Base-by-base conservation (phyloP, 2,113 vertebrate genomes). In the Stegastes partitus region DNA sequence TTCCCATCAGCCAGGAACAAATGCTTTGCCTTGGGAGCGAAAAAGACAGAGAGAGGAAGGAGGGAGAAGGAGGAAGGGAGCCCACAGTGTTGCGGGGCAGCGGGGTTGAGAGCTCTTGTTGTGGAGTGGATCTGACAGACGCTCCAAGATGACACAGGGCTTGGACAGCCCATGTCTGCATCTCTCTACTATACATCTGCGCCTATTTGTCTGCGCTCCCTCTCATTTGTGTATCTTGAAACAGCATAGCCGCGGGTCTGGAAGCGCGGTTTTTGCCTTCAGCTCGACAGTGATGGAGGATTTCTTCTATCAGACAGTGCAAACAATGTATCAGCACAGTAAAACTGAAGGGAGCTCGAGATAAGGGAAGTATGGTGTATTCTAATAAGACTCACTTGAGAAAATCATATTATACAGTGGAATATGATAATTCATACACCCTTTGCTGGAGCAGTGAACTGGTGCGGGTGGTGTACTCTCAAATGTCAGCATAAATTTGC, bases 401-500 rank as follows among this genome's bases (percentile, higher is more conserved):
- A 86, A 93, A 93, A 93, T 93, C 89, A 91, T 91, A 92, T 94
- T 95, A 93, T 94, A 93, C 93, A 92, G 93, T 77, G 71, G 84
- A 90, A 82, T 93, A 93, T 93, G 90, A 93, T 94, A 94, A 94
- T 94, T 92, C 91, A 87, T 82, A 90, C 91, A 90, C 86, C 91
- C 93, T 88, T 90, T 86, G 89, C 91, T 91, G 89, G 88, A 92
- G 91, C 88, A 79, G 87, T 88, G 90, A 92, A 92, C 89, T 85
- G 90, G 90, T 93, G 88, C 90, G 89, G 92, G 93, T 89, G 93
- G 89, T 87, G 89, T 87, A 85, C 89, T 94, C 91, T 92, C 89
- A 94, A 95, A 94, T 95, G 94, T 94, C 94, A 94, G 94, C 92
- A 94, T 95, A 94, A 93, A 94, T 95, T 95, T 94, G 93, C 93